Evolutionary conservation across 1,140 invertebrate species (phyloP), one percentile per base, ranked within the genome.

Genomic region (Philopotamus ludificatus): DNA sequence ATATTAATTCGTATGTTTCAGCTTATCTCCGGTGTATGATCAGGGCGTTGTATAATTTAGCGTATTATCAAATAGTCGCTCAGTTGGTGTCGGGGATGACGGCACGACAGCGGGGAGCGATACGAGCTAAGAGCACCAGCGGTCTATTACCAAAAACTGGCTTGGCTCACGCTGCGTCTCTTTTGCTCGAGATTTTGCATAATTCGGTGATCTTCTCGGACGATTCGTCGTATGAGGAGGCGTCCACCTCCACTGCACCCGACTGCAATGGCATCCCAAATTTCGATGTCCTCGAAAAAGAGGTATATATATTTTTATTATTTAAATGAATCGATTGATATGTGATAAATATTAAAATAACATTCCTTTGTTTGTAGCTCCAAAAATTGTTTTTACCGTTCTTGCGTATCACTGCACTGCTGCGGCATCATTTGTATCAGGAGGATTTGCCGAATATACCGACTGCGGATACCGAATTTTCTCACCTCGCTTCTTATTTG

Each of bases 11-110:
- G 2, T 54, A 39, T 71, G 63, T 81, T 82, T n/a, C 77, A 94
- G 93, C 87, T 20, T 94, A 95, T 75, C 95, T 92, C 75, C 89
- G 87, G 7, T 88, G 88, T 72, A 85, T 96, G 65, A 89, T 96
- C 0, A 89, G 90, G 74, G 86, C 89, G 67, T 78, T 96, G 28
- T 97, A 94, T 80, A 94, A 95, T 79, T 81, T 96, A 41, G 80
- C 90, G 42, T 95, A 93, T 77, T 89, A 95, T 75, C 93, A 97
- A 85, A 87, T 93, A 34, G 82, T 95, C 20, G 77, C 87, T 0
- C 87, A 89, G 70, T 72, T 93, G 4, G 88, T 83, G 26, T 88
- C 84, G 75, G 84, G 82, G 70, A 83, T 93, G 74, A 84, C 79
- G 55, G 77, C 73, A 72, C 74, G 25, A 12, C 64, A 61, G 55